Evolutionary conservation across 1,140 invertebrate species (phyloP).

Genomic region (Dysdera silvatica): DNA sequence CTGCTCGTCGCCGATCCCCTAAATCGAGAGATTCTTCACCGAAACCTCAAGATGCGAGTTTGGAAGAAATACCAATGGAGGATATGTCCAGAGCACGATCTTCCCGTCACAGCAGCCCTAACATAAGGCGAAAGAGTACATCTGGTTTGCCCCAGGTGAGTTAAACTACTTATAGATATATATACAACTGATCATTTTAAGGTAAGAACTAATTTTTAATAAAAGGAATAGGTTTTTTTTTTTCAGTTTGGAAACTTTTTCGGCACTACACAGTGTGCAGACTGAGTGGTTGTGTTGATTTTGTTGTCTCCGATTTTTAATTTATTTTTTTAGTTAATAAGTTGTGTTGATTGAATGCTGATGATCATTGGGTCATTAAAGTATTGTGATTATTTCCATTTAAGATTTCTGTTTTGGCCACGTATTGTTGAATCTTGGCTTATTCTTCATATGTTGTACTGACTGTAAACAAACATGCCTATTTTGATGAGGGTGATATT

Average conservation of each 20-base stretch:
- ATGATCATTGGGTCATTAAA: too few species aligned
- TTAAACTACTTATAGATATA: background rate
- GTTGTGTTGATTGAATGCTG: background rate
- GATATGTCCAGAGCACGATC: slow-evolving; percentile 51
- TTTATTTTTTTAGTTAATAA: background rate
- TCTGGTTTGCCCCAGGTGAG: slow-evolving; percentile 27
- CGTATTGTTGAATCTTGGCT: too few species aligned
- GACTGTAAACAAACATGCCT: too few species aligned
- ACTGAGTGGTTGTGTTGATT: background rate
- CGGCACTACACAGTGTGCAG: background rate
- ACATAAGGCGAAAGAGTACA: slow-evolving; percentile 24
- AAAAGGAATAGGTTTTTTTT: background rate
- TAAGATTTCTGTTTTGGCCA: too few species aligned
- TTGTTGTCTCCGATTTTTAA: background rate
- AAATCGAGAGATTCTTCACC: slow-evolving; percentile 61
- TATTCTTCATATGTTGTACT: too few species aligned
- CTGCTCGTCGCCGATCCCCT: slow-evolving; percentile 25
- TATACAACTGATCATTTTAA: background rate
- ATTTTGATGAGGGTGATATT: too few species aligned
- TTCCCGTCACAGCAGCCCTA: slow-evolving; percentile 28
- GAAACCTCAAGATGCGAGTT: slow-evolving; percentile 56
- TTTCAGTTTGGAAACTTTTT: background rate
- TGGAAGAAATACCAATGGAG: slow-evolving; percentile 74
- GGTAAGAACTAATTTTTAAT: background rate
- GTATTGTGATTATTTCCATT: too few species aligned